Percentiles rank a stretch among this genome's conserved stretches.
Evolutionary conservation across 2,888 invertebrate genomes (phyloP).

Genomic region (Oegoconia quadripuncta): DNA sequence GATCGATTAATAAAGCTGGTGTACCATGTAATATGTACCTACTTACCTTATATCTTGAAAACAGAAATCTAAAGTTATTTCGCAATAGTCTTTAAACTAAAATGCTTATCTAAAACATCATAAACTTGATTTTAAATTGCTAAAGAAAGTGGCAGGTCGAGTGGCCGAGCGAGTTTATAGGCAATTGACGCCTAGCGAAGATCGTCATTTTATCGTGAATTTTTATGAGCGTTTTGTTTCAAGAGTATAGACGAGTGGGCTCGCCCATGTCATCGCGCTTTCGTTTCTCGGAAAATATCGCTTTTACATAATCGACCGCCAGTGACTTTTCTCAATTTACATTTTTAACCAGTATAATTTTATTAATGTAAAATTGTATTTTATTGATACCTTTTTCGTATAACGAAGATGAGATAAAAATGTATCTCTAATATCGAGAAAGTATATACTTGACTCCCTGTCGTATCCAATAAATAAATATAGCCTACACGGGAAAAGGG

Average conservation of each 20-base stretch:
- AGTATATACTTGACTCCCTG: no score
- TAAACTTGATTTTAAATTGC: slow-evolving; percentile 32
- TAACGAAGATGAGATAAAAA: no score
- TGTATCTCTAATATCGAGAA: no score
- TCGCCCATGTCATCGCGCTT: slow-evolving; percentile 19
- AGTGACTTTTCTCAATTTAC: background rate
- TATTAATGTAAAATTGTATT: no score
- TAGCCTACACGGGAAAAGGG: no score
- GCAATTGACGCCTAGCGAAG: slow-evolving; percentile 23
- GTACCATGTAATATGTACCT: no score
- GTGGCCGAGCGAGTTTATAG: slow-evolving; percentile 28
- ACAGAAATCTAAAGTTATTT: slow-evolving; percentile 16
- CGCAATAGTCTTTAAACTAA: slow-evolving; percentile 16
- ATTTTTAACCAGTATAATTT: no score
- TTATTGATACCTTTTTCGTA: background rate
- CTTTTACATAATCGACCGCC: slow-evolving; percentile 15
- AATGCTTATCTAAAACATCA: slow-evolving; percentile 21
- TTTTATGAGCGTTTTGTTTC: slow-evolving; percentile 12
- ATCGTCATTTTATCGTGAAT: slow-evolving; percentile 19
- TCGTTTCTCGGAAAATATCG: slow-evolving; percentile 26
- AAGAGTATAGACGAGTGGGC: slow-evolving; percentile 1
- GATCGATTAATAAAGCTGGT: no score
- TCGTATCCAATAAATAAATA: no score
- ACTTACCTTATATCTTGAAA: no score
- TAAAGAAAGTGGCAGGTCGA: slow-evolving; percentile 30